Base-by-base conservation (phyloP, 2,888 invertebrate genomes). In the Melanostoma scalare region DNA sequence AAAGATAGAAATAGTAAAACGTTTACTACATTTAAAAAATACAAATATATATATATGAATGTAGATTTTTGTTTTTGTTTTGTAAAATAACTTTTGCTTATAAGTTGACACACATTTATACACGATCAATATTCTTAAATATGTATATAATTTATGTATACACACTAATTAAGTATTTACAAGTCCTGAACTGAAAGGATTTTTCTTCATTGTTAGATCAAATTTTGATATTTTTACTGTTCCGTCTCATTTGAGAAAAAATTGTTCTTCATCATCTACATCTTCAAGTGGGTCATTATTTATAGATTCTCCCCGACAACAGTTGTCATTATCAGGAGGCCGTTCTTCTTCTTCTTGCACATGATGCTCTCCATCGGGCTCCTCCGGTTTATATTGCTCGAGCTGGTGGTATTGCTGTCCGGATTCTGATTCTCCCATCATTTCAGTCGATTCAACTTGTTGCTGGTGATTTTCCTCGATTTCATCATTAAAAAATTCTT, bases 101-200 rank as follows among this genome's bases (percentile, higher is more conserved):
- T 42, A 60, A 48, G 53, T 61, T 71, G 67, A 67, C 80, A 65
- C 55, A 61, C 42, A 48, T 71, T 71, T 61, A 61, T 74, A 81
- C 55, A 72, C 50, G 74, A 74, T 69, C 50, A 73, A 31, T 60
- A 20, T 36, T 31, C 50, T 46, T 35, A 48, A 30, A 42, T 46
- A 60, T 75, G 5, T 61, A 6, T 74, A 31, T 20, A 20, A 20
- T 20, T 20, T 60, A 69, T 72, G 58, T 65, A 65, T 78, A 78
- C 56, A 55, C n/a, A 52, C 78, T 82, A 78, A 65, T 82, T 82
- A 82, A 82, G 73, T 84, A 84, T 84, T 75, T 84, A 84, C 84
- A 84, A 79, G 79, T 79, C 84, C 79, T 79, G 79, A 79, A 84
- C 74, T 76, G 46, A 65, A 67, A 35, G 30, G 46, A 60, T 46